Percentiles rank a stretch among this genome's conserved stretches.
Evolutionary conservation across 2,797 vertebrate species (phyloP).

Genomic region (Synanceia verrucosa): DNA sequence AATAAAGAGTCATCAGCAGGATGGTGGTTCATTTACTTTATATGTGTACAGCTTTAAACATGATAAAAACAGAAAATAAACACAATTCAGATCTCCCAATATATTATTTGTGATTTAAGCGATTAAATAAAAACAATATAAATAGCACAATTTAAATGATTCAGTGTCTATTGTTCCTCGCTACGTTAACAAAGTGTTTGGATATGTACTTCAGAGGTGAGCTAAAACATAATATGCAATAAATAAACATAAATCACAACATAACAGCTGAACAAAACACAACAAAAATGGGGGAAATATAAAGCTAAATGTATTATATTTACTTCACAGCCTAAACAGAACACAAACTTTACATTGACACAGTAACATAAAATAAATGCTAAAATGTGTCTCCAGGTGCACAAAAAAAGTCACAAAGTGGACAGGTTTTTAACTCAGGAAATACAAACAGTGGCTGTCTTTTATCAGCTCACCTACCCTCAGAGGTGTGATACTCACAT

Average conservation of each 20-base stretch:
- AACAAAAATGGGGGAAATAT: background rate
- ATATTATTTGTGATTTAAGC: constrained; percentile 40
- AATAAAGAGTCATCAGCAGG: background rate
- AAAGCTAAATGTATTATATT: background rate
- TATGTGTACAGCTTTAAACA: constrained; percentile 53
- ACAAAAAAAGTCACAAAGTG: background rate
- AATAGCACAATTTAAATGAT: constrained; percentile 30
- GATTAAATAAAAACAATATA: constrained; percentile 42
- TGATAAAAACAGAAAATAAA: constrained; percentile 27
- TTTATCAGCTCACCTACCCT: background rate
- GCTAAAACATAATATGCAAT: constrained; percentile 41
- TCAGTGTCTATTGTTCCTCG: constrained; percentile 14
- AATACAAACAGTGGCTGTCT: background rate
- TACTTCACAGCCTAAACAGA: constrained; percentile 9
- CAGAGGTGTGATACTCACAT: constrained; percentile 2
- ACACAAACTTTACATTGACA: background rate
- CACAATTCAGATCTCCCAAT: constrained; percentile 20
- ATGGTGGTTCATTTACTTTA: constrained; percentile 20
- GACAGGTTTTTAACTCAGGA: background rate
- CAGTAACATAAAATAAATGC: constrained; percentile 20
- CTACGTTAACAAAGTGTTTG: constrained; percentile 28
- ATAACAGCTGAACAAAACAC: constrained; percentile 12
- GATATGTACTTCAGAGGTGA: constrained; percentile 3
- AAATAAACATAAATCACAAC: constrained; percentile 53
- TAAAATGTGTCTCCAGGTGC: constrained; percentile 14